phyloP scores from a whole-genome alignment of 2,888 invertebrate species.

The Pyrrhia umbra region DNA sequence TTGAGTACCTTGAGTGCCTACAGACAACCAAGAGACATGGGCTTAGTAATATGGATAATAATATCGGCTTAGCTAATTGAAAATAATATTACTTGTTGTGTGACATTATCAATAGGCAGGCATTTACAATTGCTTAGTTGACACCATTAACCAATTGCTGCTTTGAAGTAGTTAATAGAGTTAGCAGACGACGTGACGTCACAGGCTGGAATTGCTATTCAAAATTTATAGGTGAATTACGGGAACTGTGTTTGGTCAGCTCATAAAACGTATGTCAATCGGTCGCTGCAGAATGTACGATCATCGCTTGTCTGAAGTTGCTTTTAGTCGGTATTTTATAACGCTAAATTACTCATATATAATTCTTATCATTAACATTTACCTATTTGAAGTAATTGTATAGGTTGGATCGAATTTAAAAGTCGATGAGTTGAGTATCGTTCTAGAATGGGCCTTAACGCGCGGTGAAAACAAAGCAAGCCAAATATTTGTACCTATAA shows the following conservation, averaged over 20 bases:
- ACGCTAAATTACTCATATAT: no score
- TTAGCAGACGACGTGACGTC: no score
- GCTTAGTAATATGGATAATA: background rate
- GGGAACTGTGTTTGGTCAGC: background rate
- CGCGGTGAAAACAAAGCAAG: slow-evolving; percentile 12
- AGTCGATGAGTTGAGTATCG: background rate
- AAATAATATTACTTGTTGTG: background rate
- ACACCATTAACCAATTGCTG: background rate
- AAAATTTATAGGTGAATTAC: no score
- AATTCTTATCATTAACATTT: no score
- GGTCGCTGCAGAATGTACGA: no score
- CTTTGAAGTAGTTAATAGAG: background rate
- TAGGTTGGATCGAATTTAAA: no score
- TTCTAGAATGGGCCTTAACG: background rate
- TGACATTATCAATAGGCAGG: background rate
- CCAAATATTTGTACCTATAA: slow-evolving; percentile 9
- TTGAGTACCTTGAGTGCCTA: background rate
- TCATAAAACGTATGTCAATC: no score
- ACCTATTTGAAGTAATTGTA: no score
- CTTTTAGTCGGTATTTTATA: no score
- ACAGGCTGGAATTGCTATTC: no score
- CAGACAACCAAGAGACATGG: background rate
- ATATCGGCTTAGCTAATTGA: background rate
- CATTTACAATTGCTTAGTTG: background rate
- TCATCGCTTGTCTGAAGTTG: background rate